phyloP scores from a whole-genome alignment of 2,113 vertebrate species.

The Thymallus thymallus region DNA sequence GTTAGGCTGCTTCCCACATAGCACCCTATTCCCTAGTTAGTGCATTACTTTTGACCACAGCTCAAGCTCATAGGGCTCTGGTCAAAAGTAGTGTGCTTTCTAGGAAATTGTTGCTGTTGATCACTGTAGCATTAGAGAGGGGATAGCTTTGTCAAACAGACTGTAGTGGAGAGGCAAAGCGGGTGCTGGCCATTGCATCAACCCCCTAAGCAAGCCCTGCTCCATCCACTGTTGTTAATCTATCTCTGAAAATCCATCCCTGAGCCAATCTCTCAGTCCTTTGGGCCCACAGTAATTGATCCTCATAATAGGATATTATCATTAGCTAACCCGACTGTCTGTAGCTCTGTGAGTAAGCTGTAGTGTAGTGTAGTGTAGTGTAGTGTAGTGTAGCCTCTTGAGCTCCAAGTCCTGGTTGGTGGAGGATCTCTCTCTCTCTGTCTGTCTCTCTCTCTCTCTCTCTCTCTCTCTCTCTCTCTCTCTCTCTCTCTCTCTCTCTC shows the following conservation, averaged over 20 bases:
- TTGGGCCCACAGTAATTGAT: slow-evolving; percentile 64
- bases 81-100: no score
- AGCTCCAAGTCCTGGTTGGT: slow-evolving; percentile 61
- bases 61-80: no score
- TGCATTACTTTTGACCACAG: no score
- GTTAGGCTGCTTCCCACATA: background rate
- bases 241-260: no score
- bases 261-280: slow-evolving; percentile 46
- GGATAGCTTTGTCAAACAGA: slow-evolving; percentile 54
- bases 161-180: slow-evolving; percentile 23
- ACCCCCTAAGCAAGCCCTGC: slow-evolving; percentile 10
- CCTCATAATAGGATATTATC: no score
- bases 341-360: slow-evolving; percentile 30
- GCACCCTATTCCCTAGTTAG: no score
- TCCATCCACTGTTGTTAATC: slow-evolving; percentile 55
- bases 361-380: background rate
- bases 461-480: slow-evolving; percentile 45
- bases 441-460: slow-evolving; percentile 41
- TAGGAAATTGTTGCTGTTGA: no score
- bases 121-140: no score
- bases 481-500: background rate
- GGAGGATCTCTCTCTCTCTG: slow-evolving; percentile 28
- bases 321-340: slow-evolving; percentile 46
- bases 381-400: slow-evolving; percentile 53
- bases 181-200: background rate